Percentiles rank a stretch among this genome's conserved stretches.
Evolutionary conservation across 2,113 vertebrate species (phyloP).

Genomic region (Phyllostomus hastatus): DNA sequence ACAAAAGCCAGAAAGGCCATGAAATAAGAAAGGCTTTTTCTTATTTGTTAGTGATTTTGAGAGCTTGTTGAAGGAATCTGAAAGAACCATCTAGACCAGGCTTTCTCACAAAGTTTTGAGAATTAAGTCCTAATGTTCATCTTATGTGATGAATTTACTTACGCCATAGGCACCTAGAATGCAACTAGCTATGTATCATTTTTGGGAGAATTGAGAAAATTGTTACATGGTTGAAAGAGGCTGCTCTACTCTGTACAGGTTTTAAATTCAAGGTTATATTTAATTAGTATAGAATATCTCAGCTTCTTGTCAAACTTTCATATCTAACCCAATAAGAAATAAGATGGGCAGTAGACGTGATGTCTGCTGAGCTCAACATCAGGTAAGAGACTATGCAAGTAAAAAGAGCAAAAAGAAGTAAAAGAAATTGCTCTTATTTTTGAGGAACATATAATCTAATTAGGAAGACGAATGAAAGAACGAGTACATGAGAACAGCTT

Average conservation of each 20-base stretch:
- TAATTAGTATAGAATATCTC: slow-evolving; percentile 53
- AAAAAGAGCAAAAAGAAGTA: slow-evolving; percentile 42
- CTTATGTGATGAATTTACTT: not conserved
- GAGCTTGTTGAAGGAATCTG: not conserved
- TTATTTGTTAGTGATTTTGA: slow-evolving; percentile 25
- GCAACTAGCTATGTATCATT: not conserved
- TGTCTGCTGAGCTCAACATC: not conserved
- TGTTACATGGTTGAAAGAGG: not conserved
- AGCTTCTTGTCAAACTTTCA: slow-evolving; percentile 41
- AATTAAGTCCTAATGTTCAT: not conserved
- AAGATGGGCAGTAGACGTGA: not conserved
- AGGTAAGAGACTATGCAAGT: not conserved
- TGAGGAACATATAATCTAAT: slow-evolving; percentile 38
- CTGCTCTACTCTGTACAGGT: not conserved
- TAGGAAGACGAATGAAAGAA: slow-evolving; percentile 54
- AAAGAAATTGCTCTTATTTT: slow-evolving; percentile 22
- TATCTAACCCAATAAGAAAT: slow-evolving; percentile 44
- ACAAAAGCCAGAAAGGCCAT: not conserved
- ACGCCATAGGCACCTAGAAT: not conserved
- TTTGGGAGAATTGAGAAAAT: not conserved
- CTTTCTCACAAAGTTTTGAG: not conserved
- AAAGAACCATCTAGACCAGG: not conserved
- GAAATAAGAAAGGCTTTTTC: not conserved
- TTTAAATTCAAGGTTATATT: slow-evolving; percentile 56
- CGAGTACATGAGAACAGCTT: slow-evolving; percentile 1